Percentiles rank a stretch among this genome's conserved stretches.
phyloP scores from a whole-genome alignment of 35 echinoderm and acorn worm genomes.

The Stichopus chloronotus region DNA sequence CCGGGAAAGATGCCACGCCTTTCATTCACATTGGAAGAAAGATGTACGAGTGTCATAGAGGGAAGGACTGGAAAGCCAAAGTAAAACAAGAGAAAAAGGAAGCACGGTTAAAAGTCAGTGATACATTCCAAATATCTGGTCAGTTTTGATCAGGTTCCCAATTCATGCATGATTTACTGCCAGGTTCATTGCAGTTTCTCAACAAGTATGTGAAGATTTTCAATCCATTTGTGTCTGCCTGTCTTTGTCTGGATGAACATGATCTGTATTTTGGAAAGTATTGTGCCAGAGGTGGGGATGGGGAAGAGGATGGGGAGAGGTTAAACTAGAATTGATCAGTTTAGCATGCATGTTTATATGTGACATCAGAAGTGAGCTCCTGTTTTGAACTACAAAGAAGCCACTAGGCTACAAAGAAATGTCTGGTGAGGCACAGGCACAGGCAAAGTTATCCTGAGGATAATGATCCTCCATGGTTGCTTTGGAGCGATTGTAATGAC shows the following conservation, averaged over 20 bases:
- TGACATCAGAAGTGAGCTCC: no score
- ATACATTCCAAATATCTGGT: no score
- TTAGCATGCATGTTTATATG: no score
- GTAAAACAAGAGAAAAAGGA: conserved; percentile 27
- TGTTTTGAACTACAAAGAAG: no score
- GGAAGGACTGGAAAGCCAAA: conserved; percentile 43
- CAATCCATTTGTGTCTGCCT: background rate
- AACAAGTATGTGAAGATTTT: background rate
- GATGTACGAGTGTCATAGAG: conserved; percentile 27
- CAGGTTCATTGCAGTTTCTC: background rate
- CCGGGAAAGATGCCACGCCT: background rate
- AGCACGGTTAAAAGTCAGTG: conserved; percentile 21
- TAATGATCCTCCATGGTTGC: no score
- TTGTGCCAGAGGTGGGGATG: background rate
- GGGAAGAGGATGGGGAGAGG: background rate
- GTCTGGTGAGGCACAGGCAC: no score
- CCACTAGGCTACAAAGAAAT: no score
- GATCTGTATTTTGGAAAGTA: background rate
- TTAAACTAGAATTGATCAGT: background rate
- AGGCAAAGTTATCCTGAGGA: no score
- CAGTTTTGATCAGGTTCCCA: no score
- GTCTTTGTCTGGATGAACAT: background rate
- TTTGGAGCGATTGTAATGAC: no score
- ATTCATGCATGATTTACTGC: background rate
- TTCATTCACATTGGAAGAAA: conserved; percentile 41